Base-by-base conservation (phyloP, 2,797 vertebrate genomes). In the Sebastes vulpes region DNA sequence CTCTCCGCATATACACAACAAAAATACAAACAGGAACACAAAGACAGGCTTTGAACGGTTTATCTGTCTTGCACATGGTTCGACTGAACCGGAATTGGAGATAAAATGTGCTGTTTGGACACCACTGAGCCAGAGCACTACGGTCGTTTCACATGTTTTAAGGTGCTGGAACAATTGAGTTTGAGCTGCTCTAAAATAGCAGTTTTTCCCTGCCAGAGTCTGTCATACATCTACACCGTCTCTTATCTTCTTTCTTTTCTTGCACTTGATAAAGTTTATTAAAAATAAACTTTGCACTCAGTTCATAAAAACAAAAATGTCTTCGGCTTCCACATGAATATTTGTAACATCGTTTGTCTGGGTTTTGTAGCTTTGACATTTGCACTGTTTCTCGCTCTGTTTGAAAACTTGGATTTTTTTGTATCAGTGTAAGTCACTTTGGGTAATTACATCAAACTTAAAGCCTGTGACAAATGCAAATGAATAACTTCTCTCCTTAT, bases 1-100 rank as follows among this genome's bases (percentile, higher is more conserved):
- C 71, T 89, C 68, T 92, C 70, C 66, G 77, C 74, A 83, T 82
- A 72, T 64, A 86, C 79, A 93, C 76, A 92, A 83, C 77, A 93
- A 92, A 90, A 88, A 88, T 71, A 88, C 83, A 90, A 93, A 89
- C 84, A 86, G 58, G 59, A 82, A 58, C 29, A 82, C 76, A 93
- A 88, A 91, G 75, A 65, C 60, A 76, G 65, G 78, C 72, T 80
- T 89, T 91, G 81, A 92, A 75, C 8, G 4, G 71, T 89, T 91
- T 91, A 91, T 93, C 89, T 89, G 88, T 71, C 65, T 66, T 29
- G 73, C 91, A 93, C 89, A 93, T 89, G 93, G 77, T 65, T 73
- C 32, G 54, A 63, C 65, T 77, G 79, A 89, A 77, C 56, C 54
- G 23, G 52, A 60, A 67, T 20, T 80, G 12, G 29, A 78, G 66